phyloP scores from a whole-genome alignment of 2,888 invertebrate species.

The Polymixis flavicincta region DNA sequence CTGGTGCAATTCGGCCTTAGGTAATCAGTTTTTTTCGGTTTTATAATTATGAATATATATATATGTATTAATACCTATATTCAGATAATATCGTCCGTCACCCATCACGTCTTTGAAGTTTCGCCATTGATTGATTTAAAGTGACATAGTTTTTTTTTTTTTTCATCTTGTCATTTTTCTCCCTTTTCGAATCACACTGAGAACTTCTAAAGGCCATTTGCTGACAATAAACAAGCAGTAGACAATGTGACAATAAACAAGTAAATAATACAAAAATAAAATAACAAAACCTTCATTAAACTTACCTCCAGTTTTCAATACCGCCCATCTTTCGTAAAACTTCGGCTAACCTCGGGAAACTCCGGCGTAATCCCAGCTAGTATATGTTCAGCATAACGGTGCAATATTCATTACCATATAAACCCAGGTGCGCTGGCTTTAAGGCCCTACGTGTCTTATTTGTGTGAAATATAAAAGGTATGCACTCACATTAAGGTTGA shows the following conservation, averaged over 20 bases:
- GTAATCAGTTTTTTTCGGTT: no score
- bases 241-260: no score
- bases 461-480: slow-evolving; percentile 46
- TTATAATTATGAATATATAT: no score
- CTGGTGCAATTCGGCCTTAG: no score
- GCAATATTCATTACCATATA: slow-evolving; percentile 62
- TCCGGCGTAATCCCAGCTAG: slow-evolving; percentile 44
- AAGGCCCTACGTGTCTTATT: slow-evolving; percentile 52
- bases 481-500: slow-evolving; percentile 42
- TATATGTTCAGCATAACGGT: slow-evolving; percentile 53
- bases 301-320: slow-evolving; percentile 28
- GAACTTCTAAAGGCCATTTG: background rate
- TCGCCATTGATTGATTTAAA: no score
- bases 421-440: slow-evolving; percentile 50
- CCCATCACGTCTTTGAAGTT: no score
- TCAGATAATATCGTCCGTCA: no score
- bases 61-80: no score
- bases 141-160: no score
- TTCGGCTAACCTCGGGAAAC: slow-evolving; percentile 24
- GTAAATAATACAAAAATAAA: background rate
- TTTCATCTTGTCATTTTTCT: no score
- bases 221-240: no score
- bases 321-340: slow-evolving; percentile 18
- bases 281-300: background rate
- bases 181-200: background rate